Evolutionary conservation across 2,113 vertebrate genomes (phyloP).

Genomic region (Ciconia maguari): DNA sequence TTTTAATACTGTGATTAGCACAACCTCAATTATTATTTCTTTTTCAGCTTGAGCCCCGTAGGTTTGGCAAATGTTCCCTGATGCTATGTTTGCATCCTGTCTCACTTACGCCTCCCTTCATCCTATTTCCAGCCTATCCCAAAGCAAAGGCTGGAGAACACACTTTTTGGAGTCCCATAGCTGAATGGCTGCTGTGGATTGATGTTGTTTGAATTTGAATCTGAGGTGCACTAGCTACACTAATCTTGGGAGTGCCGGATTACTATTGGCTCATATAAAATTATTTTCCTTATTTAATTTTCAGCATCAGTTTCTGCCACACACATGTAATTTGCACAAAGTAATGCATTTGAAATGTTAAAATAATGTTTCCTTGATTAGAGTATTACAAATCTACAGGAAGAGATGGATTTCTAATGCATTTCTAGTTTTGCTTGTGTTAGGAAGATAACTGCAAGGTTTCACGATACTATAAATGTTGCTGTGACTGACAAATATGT

Average conservation of each 20-base stretch:
- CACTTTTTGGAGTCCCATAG: background rate
- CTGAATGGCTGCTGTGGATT: background rate
- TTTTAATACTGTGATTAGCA: background rate
- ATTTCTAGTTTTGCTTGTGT: background rate
- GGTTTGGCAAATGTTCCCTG: background rate
- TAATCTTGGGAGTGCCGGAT: background rate
- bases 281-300: background rate
- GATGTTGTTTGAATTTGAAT: background rate
- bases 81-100: background rate
- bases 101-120: background rate
- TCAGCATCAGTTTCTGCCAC: background rate
- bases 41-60: background rate
- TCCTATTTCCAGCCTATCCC: background rate
- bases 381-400: background rate
- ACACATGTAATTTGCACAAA: background rate
- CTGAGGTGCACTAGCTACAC: background rate
- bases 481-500: background rate
- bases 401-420: background rate
- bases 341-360: background rate
- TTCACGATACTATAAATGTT: background rate
- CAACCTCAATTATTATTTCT: background rate
- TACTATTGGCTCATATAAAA: background rate
- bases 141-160: background rate
- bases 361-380: background rate
- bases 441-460: background rate